A percentile compares a stretch with the other conserved stretches of the same genome.
These are phyloP conservation scores for Sycobia sp. DNA, from an alignment of 1,140 invertebrate species.

Conservation along the genomic window DNA sequence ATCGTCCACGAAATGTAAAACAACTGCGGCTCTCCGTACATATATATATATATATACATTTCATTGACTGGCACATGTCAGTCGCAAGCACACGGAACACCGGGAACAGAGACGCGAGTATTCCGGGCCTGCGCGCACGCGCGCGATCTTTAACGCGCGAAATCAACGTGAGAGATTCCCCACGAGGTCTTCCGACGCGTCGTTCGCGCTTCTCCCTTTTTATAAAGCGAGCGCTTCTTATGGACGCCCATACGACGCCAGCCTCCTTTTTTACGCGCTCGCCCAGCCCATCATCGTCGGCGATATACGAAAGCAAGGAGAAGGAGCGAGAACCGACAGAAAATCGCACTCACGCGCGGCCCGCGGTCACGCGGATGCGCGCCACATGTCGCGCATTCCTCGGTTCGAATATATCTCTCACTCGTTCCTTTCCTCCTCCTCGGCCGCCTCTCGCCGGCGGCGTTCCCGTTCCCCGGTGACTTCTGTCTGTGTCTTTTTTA, in stretches of 20 bases:
- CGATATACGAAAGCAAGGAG: not conserved
- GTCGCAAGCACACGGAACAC: no score
- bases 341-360: conserved; percentile 15
- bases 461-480: no score
- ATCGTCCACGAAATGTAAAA: no score
- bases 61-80: no score
- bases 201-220: no score
- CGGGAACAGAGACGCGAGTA: no score
- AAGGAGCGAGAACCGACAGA: conserved; percentile 12
- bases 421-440: not conserved
- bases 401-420: conserved; percentile 8
- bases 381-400: conserved; percentile 29
- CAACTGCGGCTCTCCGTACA: no score
- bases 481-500: not conserved
- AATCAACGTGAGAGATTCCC: not conserved
- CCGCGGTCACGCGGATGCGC: conserved; percentile 26
- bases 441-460: not conserved
- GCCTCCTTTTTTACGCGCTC: not conserved
- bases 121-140: no score
- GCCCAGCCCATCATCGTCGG: not conserved
- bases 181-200: conserved; percentile 1
- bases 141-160: conserved; percentile 1
- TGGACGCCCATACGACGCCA: no score
- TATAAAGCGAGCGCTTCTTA: no score
- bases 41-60: no score